Evolutionary conservation across 2,888 invertebrate genomes (phyloP), one percentile per base, ranked within the genome.

Genomic region (Cinara cedri): DNA sequence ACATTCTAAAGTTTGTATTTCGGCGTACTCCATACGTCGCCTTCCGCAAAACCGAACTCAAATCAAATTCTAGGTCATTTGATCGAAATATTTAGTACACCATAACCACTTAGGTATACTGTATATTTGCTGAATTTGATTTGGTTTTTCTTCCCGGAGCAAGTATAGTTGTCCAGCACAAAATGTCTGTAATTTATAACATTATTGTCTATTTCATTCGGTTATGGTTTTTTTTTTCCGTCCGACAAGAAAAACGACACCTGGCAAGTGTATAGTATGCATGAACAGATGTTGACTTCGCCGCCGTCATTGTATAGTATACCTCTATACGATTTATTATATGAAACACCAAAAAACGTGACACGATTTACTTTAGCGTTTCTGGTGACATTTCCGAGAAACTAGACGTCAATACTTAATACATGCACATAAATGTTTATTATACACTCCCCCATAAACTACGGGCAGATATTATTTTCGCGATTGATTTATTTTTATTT

Each of bases 261-360:
- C 46, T n/a, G 6, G 34, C 6, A 34, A 34, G 34, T 34, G n/a
- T n/a, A n/a, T n/a, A n/a, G n/a, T n/a, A n/a, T n/a, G 66, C 9
- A 72, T 51, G 14, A 81, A 74, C 71, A 81, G 72, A 81, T 81
- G 72, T 46, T 11, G 63, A 44, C 55, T 65, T n/a, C 44, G 44
- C 46, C 13, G 24, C 16, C 21, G 14, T 13, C 2, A 21, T 54
- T 55, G 70, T 55, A 42, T 34, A 34, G n/a, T 34, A 4, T 34
- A 6, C 6, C 49, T 57, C 42, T 26, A 4, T 34, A 60, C 34
- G 65, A 72, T 71, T 71, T 80, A 72, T 65, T 55, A 26, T 13
- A 26, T 13, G 1, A 44, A 44, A 71, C 63, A 55, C 34, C 63
- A 16, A 24, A 46, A 34, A 60, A 80, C 71, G 71, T 80, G 72